Conservation (phyloP, 2,797 vertebrate genomes). For the Myripristis murdjan region DNA sequence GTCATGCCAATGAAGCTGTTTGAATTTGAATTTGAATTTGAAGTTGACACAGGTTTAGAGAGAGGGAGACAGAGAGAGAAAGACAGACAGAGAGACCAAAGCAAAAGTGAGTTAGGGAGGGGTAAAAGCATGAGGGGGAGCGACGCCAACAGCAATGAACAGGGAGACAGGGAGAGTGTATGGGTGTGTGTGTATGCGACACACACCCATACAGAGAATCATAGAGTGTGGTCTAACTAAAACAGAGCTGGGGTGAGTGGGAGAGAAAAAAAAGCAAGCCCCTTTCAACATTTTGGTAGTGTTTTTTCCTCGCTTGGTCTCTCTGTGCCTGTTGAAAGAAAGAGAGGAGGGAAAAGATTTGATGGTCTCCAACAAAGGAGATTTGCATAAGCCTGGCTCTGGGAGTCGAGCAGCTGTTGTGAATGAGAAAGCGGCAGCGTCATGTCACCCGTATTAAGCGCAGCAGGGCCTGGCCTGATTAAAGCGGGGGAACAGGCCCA, state of each 20-base stretch:
- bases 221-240: conserved; percentile 68
- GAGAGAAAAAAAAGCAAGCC: conserved; percentile 37
- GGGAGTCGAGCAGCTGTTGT: conserved; percentile 87
- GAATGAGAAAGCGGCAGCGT: conserved; percentile 84
- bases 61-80: too few species aligned
- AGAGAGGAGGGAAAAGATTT: conserved; percentile 78
- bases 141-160: conserved; percentile 48
- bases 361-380: conserved; percentile 85
- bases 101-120: conserved; percentile 50
- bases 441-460: conserved; percentile 79
- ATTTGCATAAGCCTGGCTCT: conserved; percentile 87
- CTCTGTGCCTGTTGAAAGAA: conserved; percentile 74
- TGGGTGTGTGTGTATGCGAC: conserved; percentile 41
- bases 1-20: conserved; percentile 85
- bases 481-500: conserved; percentile 80
- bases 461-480: conserved; percentile 81
- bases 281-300: conserved; percentile 69
- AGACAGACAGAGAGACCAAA: conserved; percentile 44
- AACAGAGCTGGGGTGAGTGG: conserved; percentile 64
- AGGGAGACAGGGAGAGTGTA: conserved; percentile 39
- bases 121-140: conserved; percentile 48
- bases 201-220: conserved; percentile 35
- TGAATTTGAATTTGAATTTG: conserved; percentile 83
- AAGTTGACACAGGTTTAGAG: conserved; percentile 69
- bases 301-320: conserved; percentile 61